Base-by-base conservation (phyloP, 2,888 invertebrate genomes). In the Venusia cambrica region DNA sequence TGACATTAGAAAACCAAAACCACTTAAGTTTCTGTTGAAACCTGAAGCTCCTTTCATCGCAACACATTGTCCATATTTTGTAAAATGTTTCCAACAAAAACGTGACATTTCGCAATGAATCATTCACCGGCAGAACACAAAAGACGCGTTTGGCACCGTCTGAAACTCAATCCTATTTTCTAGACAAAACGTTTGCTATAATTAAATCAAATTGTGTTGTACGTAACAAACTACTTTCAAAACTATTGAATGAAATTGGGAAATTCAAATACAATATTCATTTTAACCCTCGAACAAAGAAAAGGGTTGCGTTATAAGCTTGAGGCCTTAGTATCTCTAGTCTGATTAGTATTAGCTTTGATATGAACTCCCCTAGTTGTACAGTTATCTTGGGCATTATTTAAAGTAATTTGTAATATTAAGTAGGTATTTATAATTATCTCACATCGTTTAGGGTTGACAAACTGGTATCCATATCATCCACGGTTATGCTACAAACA, bases 131-230 rank as follows among this genome's bases (percentile, higher is more conserved):
- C 45, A 53, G 57, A 69, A 62, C 62, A 78, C 75, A 76, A 76
- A 75, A 78, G 73, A 68, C 55, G 54, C 46, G 61, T 71, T 81
- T 77, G 80, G 74, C 77, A 79, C 59, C 54, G 57, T 48, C 61
- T 52, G 56, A 60, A 55, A 67, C 67, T 65, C 69, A 69, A 68
- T 65, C 52, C 56, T 57, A 54, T 49, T 52, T 62, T 56, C 48
- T 73, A 63, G 72, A 75, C 73, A 76, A 77, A n/a, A 75, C 73
- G 70, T 72, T 65, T 57, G 63, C 74, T 79, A 78, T 75, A 77
- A 75, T 73, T 78, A 80, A 69, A 71, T 61, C 66, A 62, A 62
- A n/a, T n/a, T n/a, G n/a, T 65, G 70, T n/a, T 64, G 56, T 61
- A 43, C 29, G 39, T 44, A 49, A n/a, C 51, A 45, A 38, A 42